Evolutionary conservation across 2,888 invertebrate genomes (phyloP), one percentile per base, ranked within the genome.

Genomic region (Eupithecia dodoneata): DNA sequence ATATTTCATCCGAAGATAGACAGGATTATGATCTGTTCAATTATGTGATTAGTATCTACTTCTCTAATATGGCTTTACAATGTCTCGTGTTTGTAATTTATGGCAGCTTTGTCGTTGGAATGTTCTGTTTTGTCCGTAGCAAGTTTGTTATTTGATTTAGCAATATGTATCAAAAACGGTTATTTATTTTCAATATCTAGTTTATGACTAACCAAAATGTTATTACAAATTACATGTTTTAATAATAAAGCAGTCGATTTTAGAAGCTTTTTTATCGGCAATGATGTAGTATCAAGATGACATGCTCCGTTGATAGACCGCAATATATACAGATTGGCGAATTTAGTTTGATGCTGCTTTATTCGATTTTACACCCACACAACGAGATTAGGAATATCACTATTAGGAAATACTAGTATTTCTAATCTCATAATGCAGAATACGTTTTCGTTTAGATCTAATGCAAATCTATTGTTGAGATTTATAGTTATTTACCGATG

Each of bases 281-380:
- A 77, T 78, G 76, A 79, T 77, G 78, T 80, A 79, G 73, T 59
- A 3, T 72, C 66, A 79, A 81, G 76, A 80, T 78, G 78, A 75
- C 9, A 59, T 59, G 55, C n/a, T 59, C n/a, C 18, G n/a, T 59
- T 78, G 76, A 72, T 81, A 79, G 42, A 42, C 72, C 83, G 81
- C 81, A 83, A 84, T 80, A 82, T 79, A 82, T 85, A 83, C 85
- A 85, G 84, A 87, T 87, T 84, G 85, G 82, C 85, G 84, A 86
- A 85, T 87, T 85, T 85, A 84, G 86, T 87, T 87, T 86, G 88
- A 88, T 86, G 85, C 82, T 84, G 84, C n/a, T 18, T 84, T 82
- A 84, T 84, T 84, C 85, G 30, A 63, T 30, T 59, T 59, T 85
- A 86, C 85, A 84, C 87, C 74, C 52, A 74, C 77, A 72, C 55